A percentile compares a stretch with the other conserved stretches of the same genome.
Evolutionary conservation across 2,113 vertebrate species (phyloP).

Genomic region (Beaufortia kweichowensis): DNA sequence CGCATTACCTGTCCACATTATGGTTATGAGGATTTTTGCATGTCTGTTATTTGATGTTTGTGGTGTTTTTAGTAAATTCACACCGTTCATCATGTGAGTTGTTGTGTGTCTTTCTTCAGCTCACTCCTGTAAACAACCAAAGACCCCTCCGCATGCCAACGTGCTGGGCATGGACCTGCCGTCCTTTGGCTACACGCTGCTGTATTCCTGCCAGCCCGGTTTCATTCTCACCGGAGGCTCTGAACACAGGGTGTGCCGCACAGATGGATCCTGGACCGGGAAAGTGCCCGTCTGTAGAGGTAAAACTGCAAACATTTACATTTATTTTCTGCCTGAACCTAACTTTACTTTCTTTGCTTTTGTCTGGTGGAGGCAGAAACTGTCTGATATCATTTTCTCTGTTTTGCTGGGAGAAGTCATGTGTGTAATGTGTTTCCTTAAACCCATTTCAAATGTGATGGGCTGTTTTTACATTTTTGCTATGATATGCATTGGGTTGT

Average conservation of each 20-base stretch:
- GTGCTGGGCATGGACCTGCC: slow-evolving; percentile 94
- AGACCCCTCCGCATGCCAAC: slow-evolving; percentile 85
- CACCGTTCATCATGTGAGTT: too few relatives aligned
- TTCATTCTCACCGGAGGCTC: slow-evolving; percentile 94
- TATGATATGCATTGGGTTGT: slow-evolving; percentile 63
- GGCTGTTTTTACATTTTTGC: background rate
- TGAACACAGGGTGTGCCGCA: slow-evolving; percentile 93
- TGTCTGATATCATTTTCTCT: background rate
- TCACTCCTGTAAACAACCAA: slow-evolving; percentile 95
- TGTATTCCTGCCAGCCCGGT: slow-evolving; percentile 94
- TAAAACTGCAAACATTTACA: slow-evolving; percentile 53
- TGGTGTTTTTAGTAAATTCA: slow-evolving; percentile 22
- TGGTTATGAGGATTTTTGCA: too few relatives aligned
- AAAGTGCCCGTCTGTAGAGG: slow-evolving; percentile 97
- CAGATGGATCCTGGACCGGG: slow-evolving; percentile 96
- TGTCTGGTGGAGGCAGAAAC: slow-evolving; percentile 8
- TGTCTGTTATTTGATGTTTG: too few relatives aligned
- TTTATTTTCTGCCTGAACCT: slow-evolving; percentile 13
- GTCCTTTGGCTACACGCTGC: slow-evolving; percentile 90
- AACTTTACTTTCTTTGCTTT: background rate
- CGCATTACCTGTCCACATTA: too few relatives aligned
- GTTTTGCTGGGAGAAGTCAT: slow-evolving; percentile 40
- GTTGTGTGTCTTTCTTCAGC: slow-evolving; percentile 68
- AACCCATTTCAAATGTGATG: slow-evolving; percentile 21
- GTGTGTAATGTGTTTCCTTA: slow-evolving; percentile 44